Evolutionary conservation across 92 coral and sea anemone species (phyloP), one percentile per base, ranked within the genome.

Genomic region (Zoanthus sociatus): DNA sequence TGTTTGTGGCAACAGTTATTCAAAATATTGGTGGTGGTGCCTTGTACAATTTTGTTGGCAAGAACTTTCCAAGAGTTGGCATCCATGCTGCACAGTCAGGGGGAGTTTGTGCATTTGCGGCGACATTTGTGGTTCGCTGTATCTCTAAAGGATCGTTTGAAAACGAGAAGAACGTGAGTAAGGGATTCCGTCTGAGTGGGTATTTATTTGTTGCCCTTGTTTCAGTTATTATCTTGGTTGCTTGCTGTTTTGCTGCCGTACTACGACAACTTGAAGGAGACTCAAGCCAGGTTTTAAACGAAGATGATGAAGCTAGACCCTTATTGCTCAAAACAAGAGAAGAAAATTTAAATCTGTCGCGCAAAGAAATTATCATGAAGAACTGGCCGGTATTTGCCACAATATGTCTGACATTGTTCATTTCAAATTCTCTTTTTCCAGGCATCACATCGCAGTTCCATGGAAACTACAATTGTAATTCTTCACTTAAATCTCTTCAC

Each of bases 61-160:
- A 92, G 67, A 93, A 93, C 60, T 93, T 95, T 53, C 98, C 98
- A 61, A 87, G 78, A 71, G 82, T 91, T 79, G 98, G 98, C 6
- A 82, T 95, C 46, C 98, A 93, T 47, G 98, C 96, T 18, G 98
- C 98, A 1, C 98, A 95, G 73, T 93, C 96, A n/a, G 98, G 96
- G 6, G 98, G 96, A 16, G 95, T 95, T 18, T 95, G 95, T 69
- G 98, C 96, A 14, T 91, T 95, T 20, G 98, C 95, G 21, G 95
- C 96, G 3, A 95, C 98, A 0, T 95, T 95, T 55, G 86, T 95
- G 58, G 93, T 95, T 64, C 96, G 98, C 26, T 95, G 98, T 45
- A 89, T 95, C 70, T 95, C 98, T 3, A 95, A 95, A 85, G 98
- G 96, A 15, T 93, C 98, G 50, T 95, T 95, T 88, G 91, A 93